A percentile compares a stretch with the other conserved stretches of the same genome.
These are phyloP conservation scores for Eugnorisma glareosa DNA, from an alignment of 2,888 invertebrate genomes.

Conservation along the genomic window DNA sequence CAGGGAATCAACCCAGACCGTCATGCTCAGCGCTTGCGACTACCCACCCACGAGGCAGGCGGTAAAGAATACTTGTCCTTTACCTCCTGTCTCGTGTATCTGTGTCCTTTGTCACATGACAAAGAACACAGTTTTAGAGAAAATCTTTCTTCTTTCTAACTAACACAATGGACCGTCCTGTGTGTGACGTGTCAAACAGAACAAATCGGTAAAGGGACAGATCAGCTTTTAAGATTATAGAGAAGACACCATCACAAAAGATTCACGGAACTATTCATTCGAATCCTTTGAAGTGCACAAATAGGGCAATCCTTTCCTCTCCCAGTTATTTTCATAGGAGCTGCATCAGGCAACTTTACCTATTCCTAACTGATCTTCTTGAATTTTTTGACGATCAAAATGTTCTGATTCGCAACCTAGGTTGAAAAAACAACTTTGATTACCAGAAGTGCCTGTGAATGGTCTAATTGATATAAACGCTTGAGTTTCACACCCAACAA, in stretches of 20 bases:
- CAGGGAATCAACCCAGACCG: background rate
- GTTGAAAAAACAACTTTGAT: background rate
- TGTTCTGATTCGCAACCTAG: background rate
- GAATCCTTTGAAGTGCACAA: background rate
- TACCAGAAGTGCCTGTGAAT: background rate
- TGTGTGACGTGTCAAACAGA: background rate
- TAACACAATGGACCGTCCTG: background rate
- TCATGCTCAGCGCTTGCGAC: background rate
- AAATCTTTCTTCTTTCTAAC: background rate
- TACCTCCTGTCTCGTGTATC: no score
- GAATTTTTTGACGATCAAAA: background rate
- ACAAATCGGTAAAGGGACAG: background rate
- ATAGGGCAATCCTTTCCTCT: background rate
- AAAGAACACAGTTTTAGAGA: background rate
- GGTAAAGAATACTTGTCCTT: background rate
- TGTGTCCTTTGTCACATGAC: no score
- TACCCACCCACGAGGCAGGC: background rate
- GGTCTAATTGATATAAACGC: background rate
- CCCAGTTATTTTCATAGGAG: background rate
- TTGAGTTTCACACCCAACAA: background rate
- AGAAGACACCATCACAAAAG: background rate
- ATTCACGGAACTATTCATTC: background rate
- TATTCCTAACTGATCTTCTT: background rate
- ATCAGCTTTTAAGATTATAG: background rate
- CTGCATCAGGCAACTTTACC: background rate